phyloP scores from a whole-genome alignment of 2,113 vertebrate species.

The Riparia riparia region DNA sequence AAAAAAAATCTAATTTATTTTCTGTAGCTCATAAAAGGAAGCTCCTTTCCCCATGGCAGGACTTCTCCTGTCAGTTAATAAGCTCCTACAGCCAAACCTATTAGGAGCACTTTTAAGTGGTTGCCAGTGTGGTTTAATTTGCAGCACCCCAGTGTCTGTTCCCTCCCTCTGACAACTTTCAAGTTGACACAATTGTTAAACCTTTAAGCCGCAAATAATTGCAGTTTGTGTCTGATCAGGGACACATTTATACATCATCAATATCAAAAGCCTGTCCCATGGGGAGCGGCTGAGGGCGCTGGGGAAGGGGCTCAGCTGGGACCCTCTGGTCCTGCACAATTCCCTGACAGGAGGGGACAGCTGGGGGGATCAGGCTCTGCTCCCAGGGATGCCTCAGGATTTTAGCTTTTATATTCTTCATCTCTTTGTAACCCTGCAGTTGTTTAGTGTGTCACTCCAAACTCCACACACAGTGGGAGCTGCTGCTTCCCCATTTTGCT shows the following conservation, averaged over 20 bases:
- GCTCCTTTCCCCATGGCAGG: conserved; percentile 6
- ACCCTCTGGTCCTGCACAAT: background rate
- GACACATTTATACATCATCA: background rate
- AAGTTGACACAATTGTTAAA: conserved; percentile 68
- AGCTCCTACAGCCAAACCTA: conserved; percentile 13
- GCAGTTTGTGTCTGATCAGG: conserved; percentile 35
- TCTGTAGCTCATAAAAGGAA: conserved; percentile 21
- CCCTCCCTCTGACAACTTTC: conserved; percentile 55
- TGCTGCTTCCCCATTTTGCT: background rate
- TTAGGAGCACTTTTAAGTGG: conserved; percentile 17
- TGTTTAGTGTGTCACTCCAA: fast-evolving
- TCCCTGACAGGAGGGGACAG: background rate
- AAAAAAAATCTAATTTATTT: conserved; percentile 32
- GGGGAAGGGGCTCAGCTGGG: background rate
- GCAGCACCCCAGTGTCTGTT: conserved; percentile 47
- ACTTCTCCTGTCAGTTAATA: conserved; percentile 42
- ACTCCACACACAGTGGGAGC: background rate
- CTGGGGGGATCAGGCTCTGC: background rate
- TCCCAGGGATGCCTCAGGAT: fast-evolving
- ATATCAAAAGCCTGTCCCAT: background rate
- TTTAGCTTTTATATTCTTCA: fast-evolving
- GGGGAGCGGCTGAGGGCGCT: background rate
- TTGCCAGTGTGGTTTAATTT: conserved; percentile 69
- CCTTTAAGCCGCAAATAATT: conserved; percentile 70
- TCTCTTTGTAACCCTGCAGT: fast-evolving